A percentile compares a stretch with the other conserved stretches of the same genome.
These are phyloP conservation scores for Crenichthys baileyi DNA, from an alignment of 2,797 vertebrate species.

Conservation along the genomic window DNA sequence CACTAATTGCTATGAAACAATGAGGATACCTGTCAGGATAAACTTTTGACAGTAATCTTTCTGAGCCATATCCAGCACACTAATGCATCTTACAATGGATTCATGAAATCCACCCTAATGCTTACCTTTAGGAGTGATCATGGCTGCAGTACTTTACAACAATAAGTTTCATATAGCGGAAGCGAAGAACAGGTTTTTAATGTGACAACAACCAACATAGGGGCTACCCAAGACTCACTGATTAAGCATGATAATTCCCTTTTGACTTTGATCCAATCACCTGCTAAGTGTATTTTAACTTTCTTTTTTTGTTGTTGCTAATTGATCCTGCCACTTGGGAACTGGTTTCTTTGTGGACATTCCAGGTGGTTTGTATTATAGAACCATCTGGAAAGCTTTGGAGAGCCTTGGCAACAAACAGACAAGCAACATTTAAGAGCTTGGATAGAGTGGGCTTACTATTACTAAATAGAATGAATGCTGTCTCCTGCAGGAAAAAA, in stretches of 20 bases:
- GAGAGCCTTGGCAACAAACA: not conserved
- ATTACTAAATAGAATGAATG: not conserved
- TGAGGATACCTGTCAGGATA: not conserved
- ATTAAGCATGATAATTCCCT: not conserved
- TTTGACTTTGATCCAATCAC: not conserved
- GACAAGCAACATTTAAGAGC: not conserved
- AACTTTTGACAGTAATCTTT: not conserved
- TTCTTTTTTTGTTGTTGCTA: not conserved
- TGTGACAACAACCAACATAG: not conserved
- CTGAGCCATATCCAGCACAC: no score
- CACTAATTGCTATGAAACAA: not conserved
- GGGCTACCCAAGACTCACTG: not conserved
- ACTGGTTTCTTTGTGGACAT: slow-evolving; percentile 1
- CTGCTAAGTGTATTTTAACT: not conserved
- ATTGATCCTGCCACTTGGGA: not conserved
- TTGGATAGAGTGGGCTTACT: not conserved
- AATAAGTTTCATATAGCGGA: not conserved
- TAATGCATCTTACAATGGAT: no score
- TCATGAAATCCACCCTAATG: no score
- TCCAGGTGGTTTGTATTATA: not conserved
- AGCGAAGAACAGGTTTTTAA: not conserved
- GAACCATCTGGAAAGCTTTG: slow-evolving; percentile 3
- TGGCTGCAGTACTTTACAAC: not conserved
- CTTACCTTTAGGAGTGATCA: not conserved
- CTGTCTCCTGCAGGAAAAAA: not conserved